Percentiles rank a stretch among this genome's conserved stretches.
Conservation (phyloP, 1,140 invertebrate genomes). For the Temnothorax curvispinosus region DNA sequence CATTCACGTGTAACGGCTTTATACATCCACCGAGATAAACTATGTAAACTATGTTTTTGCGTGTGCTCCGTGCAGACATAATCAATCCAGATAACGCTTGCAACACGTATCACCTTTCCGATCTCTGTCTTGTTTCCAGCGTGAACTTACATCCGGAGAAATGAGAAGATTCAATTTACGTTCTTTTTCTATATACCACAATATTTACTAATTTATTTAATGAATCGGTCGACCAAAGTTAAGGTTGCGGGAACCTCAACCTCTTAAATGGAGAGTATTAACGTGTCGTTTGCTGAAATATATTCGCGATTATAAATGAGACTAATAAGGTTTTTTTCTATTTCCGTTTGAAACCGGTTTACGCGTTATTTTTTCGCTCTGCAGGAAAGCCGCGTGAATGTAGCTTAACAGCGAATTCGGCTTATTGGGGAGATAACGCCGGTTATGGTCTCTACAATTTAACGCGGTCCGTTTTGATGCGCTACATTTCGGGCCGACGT, state of each 20-base stretch:
- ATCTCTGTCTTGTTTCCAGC: neutral
- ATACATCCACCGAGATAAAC: slow-evolving; percentile 1
- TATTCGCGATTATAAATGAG: neutral
- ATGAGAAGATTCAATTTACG: neutral
- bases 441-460: slow-evolving; percentile 10
- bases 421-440: slow-evolving; percentile 32
- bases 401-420: neutral
- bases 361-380: neutral
- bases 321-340: neutral
- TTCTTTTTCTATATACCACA: neutral
- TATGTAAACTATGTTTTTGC: slow-evolving; percentile 49
- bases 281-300: neutral
- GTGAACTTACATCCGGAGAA: neutral
- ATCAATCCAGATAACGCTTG: slow-evolving; percentile 40
- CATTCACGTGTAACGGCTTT: slow-evolving; percentile 8
- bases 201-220: neutral
- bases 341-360: neutral
- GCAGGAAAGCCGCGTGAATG: neutral
- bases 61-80: slow-evolving; percentile 5
- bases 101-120: slow-evolving; percentile 8
- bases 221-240: neutral
- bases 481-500: neutral
- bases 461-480: slow-evolving; percentile 25
- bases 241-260: neutral
- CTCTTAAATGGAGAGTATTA: neutral